phyloP scores from a whole-genome alignment of 1,140 invertebrate genomes.

The Rhopalosiphum padi region DNA sequence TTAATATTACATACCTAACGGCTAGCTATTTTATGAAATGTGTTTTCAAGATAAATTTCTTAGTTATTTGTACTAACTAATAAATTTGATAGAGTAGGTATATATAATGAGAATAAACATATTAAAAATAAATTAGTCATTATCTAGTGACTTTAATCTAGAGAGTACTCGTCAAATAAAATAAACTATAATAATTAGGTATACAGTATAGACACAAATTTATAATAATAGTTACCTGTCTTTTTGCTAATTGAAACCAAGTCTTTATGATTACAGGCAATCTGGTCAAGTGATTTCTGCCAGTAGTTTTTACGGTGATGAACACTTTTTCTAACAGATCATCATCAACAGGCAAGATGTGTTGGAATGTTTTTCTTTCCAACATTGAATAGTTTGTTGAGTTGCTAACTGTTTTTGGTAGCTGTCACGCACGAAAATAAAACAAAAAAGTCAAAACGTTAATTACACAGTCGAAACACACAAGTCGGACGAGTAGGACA shows the following conservation, averaged over 20 bases:
- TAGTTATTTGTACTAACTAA: neutral
- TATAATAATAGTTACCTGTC: slow-evolving; percentile 71
- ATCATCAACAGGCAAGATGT: neutral
- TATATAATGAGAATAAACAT: neutral
- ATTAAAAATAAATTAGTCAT: neutral
- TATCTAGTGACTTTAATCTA: neutral
- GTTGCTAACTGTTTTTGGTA: neutral
- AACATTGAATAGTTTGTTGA: neutral
- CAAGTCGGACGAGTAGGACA: neutral
- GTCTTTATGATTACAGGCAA: slow-evolving; percentile 88
- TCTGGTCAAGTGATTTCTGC: slow-evolving; percentile 82
- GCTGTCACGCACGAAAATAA: neutral
- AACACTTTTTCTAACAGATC: slow-evolving; percentile 73
- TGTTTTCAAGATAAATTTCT: neutral
- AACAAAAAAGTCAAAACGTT: neutral
- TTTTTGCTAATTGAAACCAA: slow-evolving; percentile 89
- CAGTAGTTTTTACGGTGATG: slow-evolving; percentile 93
- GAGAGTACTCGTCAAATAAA: neutral
- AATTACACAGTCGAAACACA: neutral
- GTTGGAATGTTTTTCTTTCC: neutral
- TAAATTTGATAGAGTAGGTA: neutral
- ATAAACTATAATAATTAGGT: neutral
- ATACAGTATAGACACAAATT: neutral
- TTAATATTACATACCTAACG: neutral
- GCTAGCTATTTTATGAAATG: neutral